Conservation (phyloP, 2,888 invertebrate genomes). For the Ptychoptera contaminata region DNA sequence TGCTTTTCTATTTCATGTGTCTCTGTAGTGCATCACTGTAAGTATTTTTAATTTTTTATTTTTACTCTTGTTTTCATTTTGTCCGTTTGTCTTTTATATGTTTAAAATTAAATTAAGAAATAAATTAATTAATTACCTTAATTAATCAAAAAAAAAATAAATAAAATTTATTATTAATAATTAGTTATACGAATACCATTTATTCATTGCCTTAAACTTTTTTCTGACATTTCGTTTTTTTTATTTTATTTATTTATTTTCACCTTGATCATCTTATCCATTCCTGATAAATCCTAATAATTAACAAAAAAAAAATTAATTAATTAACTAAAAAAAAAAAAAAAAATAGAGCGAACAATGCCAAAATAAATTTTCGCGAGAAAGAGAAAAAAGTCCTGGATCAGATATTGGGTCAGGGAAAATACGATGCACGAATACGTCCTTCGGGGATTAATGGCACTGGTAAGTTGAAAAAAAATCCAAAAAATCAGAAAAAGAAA, state of each 20-base stretch:
- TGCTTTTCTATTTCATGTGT: slow-evolving; percentile 32
- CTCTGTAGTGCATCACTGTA: slow-evolving; percentile 33
- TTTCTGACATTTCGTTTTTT: no score
- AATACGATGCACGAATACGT: slow-evolving; percentile 84
- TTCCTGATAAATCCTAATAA: no score
- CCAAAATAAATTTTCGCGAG: slow-evolving; percentile 80
- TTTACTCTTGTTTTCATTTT: background rate
- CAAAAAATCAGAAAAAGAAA: no score
- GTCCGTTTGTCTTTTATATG: background rate
- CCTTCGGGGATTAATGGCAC: slow-evolving; percentile 89
- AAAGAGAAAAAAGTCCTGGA: slow-evolving; percentile 90
- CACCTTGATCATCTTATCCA: no score
- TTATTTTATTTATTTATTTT: no score
- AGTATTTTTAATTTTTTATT: slow-evolving; percentile 17
- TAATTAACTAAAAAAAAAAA: background rate
- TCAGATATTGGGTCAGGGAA: slow-evolving; percentile 77
- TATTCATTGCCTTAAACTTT: no score
- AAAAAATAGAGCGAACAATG: slow-evolving; percentile 53
- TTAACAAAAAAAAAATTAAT: background rate
- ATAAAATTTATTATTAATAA: background rate
- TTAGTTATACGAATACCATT: no score
- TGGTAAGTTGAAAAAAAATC: slow-evolving; percentile 53
- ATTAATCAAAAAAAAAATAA: background rate
- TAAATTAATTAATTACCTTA: no score
- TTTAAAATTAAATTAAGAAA: background rate